phyloP scores from a whole-genome alignment of 2,113 vertebrate species.

The Oncorhynchus masou region DNA sequence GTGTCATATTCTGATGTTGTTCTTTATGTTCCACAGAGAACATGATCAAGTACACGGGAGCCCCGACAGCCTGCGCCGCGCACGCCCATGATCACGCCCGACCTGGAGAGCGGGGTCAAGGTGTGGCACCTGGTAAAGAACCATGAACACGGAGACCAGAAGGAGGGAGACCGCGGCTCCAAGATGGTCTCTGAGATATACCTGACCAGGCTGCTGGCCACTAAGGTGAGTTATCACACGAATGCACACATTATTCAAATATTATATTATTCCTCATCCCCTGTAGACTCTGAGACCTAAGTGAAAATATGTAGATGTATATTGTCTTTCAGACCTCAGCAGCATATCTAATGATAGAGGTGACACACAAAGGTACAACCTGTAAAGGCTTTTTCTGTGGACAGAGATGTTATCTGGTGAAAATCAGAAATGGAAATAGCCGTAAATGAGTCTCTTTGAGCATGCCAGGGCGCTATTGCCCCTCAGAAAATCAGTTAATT shows the following conservation, averaged over 20 bases:
- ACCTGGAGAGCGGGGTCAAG: constrained; percentile 94
- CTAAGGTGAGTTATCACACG: constrained; percentile 80
- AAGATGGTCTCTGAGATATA: constrained; percentile 99
- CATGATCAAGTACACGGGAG: constrained; percentile 98
- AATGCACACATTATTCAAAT: constrained; percentile 52
- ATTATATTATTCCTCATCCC: constrained; percentile 46
- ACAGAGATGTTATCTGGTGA: constrained; percentile 22
- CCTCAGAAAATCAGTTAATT: constrained; percentile 46
- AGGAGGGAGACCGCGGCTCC: constrained; percentile 95
- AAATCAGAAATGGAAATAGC: constrained; percentile 49
- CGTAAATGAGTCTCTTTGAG: constrained; percentile 54
- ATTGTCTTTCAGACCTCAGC: constrained; percentile 42
- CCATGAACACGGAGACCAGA: constrained; percentile 97
- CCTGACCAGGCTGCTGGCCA: constrained; percentile 92
- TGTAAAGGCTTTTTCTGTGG: constrained; percentile 42
- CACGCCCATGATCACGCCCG: constrained; percentile 96
- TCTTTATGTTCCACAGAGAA: constrained; percentile 79
- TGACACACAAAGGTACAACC: constrained; percentile 22
- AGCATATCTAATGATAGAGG: constrained; percentile 48
- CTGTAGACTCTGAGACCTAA: constrained; percentile 40
- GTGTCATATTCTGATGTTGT: constrained; percentile 14
- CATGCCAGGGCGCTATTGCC: constrained; percentile 23
- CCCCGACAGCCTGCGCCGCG: constrained; percentile 93
- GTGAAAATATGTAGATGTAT: constrained; percentile 52
- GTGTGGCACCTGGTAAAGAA: constrained; percentile 99